Evolutionary conservation across 1,140 invertebrate genomes (phyloP).

Genomic region (Tetraneura akinire): DNA sequence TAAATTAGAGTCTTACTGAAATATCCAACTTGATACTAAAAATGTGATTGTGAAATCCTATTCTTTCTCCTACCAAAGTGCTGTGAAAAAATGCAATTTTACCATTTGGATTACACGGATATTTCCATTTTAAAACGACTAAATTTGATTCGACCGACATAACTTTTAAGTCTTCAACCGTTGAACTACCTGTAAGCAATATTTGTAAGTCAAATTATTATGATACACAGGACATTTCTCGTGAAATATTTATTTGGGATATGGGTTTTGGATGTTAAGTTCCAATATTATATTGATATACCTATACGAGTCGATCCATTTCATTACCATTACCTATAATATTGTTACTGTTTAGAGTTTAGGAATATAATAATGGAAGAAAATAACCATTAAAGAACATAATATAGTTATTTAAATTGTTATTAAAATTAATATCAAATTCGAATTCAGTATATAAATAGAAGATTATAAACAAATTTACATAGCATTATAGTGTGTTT

Average conservation of each 20-base stretch:
- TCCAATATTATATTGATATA: neutral
- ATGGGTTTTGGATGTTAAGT: too few species aligned
- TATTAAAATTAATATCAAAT: too few species aligned
- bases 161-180: neutral
- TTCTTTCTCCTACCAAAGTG: neutral
- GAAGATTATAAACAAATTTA: too few species aligned
- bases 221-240: neutral
- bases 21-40: conserved; percentile 13
- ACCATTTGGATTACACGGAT: conserved; percentile 15
- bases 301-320: neutral
- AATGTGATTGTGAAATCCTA: conserved; percentile 18
- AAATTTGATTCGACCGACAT: neutral
- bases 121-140: conserved; percentile 10
- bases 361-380: too few species aligned
- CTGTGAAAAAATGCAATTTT: conserved; percentile 31
- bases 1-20: conserved; percentile 16
- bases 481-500: too few species aligned
- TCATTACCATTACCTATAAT: neutral
- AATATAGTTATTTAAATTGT: too few species aligned
- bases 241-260: too few species aligned
- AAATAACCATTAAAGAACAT: too few species aligned
- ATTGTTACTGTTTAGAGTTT: too few species aligned
- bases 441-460: too few species aligned
- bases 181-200: conserved; percentile 1
- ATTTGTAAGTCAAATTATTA: neutral